Percentiles rank a stretch among this genome's conserved stretches.
phyloP scores from a whole-genome alignment of 1,140 invertebrate species.

The Scaptomyza graminum region DNA sequence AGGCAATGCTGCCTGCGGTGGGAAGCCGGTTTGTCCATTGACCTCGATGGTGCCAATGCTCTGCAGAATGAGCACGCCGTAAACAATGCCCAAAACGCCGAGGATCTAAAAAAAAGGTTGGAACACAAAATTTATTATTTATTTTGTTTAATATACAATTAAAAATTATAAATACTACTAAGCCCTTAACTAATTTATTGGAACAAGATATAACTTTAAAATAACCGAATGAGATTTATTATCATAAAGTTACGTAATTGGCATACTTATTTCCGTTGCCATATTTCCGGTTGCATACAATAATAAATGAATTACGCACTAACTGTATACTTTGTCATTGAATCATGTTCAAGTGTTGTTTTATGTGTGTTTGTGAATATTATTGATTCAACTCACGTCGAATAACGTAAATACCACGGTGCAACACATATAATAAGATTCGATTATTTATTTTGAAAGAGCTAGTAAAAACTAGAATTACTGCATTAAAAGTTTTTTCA shows the following conservation, averaged over 20 bases:
- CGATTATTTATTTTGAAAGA: no score
- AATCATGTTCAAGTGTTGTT: neutral
- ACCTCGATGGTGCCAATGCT: slow-evolving; percentile 84
- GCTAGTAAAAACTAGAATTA: no score
- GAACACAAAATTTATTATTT: neutral
- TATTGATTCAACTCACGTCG: slow-evolving; percentile 1
- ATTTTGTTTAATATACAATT: neutral
- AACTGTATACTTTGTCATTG: neutral
- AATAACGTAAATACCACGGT: neutral
- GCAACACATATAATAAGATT: no score
- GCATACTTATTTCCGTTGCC: neutral
- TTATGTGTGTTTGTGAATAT: neutral
- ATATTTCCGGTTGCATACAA: neutral
- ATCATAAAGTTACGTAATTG: neutral
- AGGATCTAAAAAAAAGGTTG: slow-evolving; percentile 84
- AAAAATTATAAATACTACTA: no score
- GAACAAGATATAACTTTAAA: no score
- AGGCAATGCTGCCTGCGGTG: slow-evolving; percentile 84
- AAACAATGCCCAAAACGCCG: slow-evolving; percentile 86
- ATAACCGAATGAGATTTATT: no score
- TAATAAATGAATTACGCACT: neutral
- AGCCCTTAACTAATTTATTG: no score
- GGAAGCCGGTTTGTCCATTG: slow-evolving; percentile 84
- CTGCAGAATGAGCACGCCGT: slow-evolving; percentile 86
- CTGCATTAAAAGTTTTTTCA: no score